These are phyloP conservation scores for Hemaris fuciformis DNA, from an alignment of 2,888 invertebrate species.

Conservation along the genomic window DNA sequence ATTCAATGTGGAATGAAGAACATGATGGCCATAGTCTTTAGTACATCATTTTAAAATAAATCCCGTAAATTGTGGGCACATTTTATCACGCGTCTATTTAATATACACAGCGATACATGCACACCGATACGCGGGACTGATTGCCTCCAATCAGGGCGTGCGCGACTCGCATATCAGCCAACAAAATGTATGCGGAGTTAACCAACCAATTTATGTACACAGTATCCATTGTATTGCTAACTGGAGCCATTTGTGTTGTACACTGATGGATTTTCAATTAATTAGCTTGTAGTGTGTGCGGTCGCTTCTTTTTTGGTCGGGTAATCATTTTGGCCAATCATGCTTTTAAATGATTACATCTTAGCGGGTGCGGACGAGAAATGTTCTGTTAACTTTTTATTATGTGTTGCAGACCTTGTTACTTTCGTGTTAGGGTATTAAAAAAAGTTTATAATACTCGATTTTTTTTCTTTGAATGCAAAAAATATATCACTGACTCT, in stretches of 20 bases:
- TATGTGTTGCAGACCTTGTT: too few relatives aligned
- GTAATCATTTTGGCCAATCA: not conserved
- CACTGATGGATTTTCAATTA: constrained; percentile 24
- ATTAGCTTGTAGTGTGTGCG: constrained; percentile 10
- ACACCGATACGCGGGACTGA: constrained; percentile 39
- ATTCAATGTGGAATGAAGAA: not conserved
- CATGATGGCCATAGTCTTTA: not conserved
- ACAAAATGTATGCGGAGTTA: constrained; percentile 25
- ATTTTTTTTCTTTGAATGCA: too few relatives aligned
- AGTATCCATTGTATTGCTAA: constrained; percentile 19
- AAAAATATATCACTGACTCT: too few relatives aligned
- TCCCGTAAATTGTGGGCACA: constrained; percentile 13
- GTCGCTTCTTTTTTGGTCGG: not conserved
- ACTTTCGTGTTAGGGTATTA: too few relatives aligned
- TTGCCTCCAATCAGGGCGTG: constrained; percentile 44
- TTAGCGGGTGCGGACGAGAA: not conserved
- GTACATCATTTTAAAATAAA: not conserved
- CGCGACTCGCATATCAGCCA: constrained; percentile 37
- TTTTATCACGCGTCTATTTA: constrained; percentile 20
- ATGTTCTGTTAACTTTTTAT: not conserved
- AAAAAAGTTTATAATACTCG: too few relatives aligned
- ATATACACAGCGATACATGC: constrained; percentile 20
- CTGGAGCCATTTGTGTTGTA: constrained; percentile 19
- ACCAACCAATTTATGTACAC: constrained; percentile 33
- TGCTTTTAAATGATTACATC: not conserved